Evolutionary conservation across 2,888 invertebrate species (phyloP).

Genomic region (Sinotaia quadrata): DNA sequence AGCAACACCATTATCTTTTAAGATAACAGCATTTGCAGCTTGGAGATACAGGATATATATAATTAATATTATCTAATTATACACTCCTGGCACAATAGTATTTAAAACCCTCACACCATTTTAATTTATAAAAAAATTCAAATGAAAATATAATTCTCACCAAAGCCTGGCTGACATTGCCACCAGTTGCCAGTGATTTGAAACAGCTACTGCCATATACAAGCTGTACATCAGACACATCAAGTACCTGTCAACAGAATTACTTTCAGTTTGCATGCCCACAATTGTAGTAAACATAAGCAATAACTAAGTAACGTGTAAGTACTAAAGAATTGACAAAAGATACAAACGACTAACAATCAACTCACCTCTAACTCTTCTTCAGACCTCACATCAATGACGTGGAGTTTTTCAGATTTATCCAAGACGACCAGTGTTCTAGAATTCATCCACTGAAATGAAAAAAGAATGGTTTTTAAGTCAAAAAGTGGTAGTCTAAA

Average conservation of each 20-base stretch:
- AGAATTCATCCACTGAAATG: slow-evolving; percentile 84
- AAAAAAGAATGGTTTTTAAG: neutral
- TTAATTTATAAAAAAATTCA: too few relatives aligned
- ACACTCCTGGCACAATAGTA: too few relatives aligned
- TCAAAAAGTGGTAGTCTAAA: neutral
- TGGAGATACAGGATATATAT: neutral
- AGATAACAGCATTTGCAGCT: neutral
- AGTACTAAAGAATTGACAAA: neutral
- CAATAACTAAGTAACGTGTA: neutral
- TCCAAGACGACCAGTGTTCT: slow-evolving; percentile 89
- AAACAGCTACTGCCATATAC: slow-evolving; percentile 73
- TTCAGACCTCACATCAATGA: slow-evolving; percentile 90
- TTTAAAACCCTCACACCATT: too few relatives aligned
- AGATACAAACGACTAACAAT: neutral
- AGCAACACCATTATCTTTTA: neutral
- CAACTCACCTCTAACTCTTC: slow-evolving; percentile 82
- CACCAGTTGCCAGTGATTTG: slow-evolving; percentile 92
- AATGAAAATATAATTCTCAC: slow-evolving; percentile 72
- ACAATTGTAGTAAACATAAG: neutral
- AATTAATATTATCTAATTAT: too few relatives aligned
- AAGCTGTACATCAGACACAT: slow-evolving; percentile 68
- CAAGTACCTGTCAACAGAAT: slow-evolving; percentile 57
- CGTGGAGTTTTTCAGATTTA: slow-evolving; percentile 86
- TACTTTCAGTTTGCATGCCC: neutral
- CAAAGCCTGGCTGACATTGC: slow-evolving; percentile 88